phyloP scores from a whole-genome alignment of 2,888 invertebrate genomes.

The Pasiphila rectangulata region DNA sequence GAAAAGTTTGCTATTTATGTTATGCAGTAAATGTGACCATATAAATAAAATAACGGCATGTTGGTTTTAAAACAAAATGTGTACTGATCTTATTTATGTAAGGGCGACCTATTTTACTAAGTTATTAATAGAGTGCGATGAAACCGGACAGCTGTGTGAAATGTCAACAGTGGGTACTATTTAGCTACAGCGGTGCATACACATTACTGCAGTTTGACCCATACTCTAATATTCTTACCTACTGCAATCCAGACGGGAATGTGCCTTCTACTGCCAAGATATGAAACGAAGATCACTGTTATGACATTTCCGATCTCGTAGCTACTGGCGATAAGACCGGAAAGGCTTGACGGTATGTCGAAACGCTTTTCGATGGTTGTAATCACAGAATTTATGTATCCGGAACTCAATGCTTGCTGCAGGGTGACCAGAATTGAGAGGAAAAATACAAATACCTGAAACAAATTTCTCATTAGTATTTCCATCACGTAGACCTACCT shows the following conservation, averaged over 20 bases:
- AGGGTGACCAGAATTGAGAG: slow-evolving; percentile 94
- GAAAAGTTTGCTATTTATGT: no score
- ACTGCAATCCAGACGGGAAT: slow-evolving; percentile 97
- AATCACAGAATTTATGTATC: slow-evolving; percentile 96
- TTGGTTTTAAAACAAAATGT: no score
- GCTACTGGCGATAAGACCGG: slow-evolving; percentile 95
- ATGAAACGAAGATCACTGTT: slow-evolving; percentile 97
- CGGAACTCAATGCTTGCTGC: slow-evolving; percentile 94
- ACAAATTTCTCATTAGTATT: slow-evolving; percentile 25
- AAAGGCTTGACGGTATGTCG: slow-evolving; percentile 95
- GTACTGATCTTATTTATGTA: no score
- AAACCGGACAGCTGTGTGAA: neutral
- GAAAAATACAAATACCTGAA: slow-evolving; percentile 92
- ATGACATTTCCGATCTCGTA: slow-evolving; percentile 98
- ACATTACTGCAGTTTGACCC: no score
- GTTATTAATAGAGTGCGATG: neutral
- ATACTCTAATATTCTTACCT: slow-evolving; percentile 77
- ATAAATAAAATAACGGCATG: no score
- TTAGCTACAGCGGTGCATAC: neutral
- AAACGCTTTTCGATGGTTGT: slow-evolving; percentile 97
- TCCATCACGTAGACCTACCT: neutral
- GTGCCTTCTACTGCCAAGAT: slow-evolving; percentile 94
- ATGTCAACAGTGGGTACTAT: slow-evolving; percentile 1
- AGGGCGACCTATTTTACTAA: neutral
- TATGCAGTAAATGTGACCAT: no score